Percentiles rank a stretch among this genome's conserved stretches.
These are phyloP conservation scores for Apogon talboti DNA, from an alignment of 2,797 vertebrate species.

Conservation along the genomic window DNA sequence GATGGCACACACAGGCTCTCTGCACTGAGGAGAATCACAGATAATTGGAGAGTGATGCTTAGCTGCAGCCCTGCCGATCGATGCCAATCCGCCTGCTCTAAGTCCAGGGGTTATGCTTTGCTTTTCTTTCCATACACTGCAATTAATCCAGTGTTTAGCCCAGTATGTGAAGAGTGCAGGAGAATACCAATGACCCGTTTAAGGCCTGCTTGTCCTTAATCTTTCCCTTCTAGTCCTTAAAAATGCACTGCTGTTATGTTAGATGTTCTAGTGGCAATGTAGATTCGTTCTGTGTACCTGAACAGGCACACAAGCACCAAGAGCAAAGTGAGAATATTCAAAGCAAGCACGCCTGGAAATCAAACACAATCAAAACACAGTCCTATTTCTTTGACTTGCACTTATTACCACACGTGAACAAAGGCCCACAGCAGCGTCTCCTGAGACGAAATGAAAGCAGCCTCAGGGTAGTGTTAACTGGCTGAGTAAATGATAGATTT, in stretches of 20 bases:
- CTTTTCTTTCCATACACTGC: slow-evolving; percentile 81
- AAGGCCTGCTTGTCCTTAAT: slow-evolving; percentile 62
- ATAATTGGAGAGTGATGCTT: slow-evolving; percentile 82
- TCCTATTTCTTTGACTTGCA: slow-evolving; percentile 28
- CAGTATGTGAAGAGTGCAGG: slow-evolving; percentile 64
- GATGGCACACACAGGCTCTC: slow-evolving; percentile 74
- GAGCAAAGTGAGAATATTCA: slow-evolving; percentile 17
- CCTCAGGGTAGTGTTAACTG: slow-evolving; percentile 78
- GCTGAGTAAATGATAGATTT: slow-evolving; percentile 82
- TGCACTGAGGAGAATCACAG: slow-evolving; percentile 78
- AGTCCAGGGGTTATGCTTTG: slow-evolving; percentile 81
- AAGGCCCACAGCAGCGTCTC: slow-evolving; percentile 55
- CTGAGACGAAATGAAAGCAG: slow-evolving; percentile 65
- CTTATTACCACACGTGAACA: slow-evolving; percentile 47
- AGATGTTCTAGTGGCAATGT: slow-evolving; percentile 6
- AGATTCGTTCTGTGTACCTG: slow-evolving; percentile 4
- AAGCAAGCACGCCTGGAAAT: slow-evolving; percentile 34
- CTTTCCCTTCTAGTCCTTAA: slow-evolving; percentile 50
- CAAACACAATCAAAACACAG: slow-evolving; percentile 36
- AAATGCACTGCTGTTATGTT: slow-evolving; percentile 43
- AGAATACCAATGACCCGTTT: slow-evolving; percentile 85
- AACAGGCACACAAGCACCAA: slow-evolving; percentile 7
- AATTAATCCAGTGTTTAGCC: slow-evolving; percentile 84
- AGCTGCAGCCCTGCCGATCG: slow-evolving; percentile 77
- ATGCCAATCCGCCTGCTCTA: slow-evolving; percentile 79